Evolutionary conservation across 2,797 vertebrate species (phyloP), one percentile per base, ranked within the genome.

Genomic region (Melanotaenia parkinsoni): DNA sequence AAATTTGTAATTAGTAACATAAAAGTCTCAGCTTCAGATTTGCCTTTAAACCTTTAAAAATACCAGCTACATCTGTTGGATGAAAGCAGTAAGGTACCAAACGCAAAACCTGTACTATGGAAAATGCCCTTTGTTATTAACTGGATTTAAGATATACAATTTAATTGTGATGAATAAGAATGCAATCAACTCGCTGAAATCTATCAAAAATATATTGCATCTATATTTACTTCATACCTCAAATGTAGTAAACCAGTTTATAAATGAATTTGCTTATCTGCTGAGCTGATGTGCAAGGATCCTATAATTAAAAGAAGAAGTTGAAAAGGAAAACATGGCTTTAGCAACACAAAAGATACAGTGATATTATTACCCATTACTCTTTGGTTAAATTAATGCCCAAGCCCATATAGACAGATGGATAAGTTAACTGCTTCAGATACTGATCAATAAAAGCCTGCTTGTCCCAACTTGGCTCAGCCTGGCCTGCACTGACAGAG

Each of bases 391-490:
- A 58, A 67, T 38, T 35, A 68, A 61, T 63, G 30, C 51, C 54
- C 45, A 56, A 61, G 26, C 51, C 54, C 50, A 33, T 71, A 74
- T 54, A 68, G 78, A 87, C 90, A 93, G 91, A 92, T 90, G 90
- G 91, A 87, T 71, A 73, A 68, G 74, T 88, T 88, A 85, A 91
- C 84, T 67, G 63, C 82, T 83, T 85, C 86, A 79, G 62, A 85
- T 87, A 73, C 74, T 56, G 81, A 93, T 93, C 91, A 91, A 92
- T 91, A 77, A 86, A 79, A 38, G 77, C 83, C 63, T n/a, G 57
- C 76, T 88, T 81, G 82, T 85, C 79, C 70, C 58, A 86, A 77
- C 79, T 90, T 92, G 89, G 92, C 85, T 87, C 79, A 68, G 76
- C 71, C 51, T 53, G 51, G 77, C 77, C 81, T 67, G 77, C 77